phyloP scores from a whole-genome alignment of 2,888 invertebrate species.

The Psylliodes chrysocephalus region DNA sequence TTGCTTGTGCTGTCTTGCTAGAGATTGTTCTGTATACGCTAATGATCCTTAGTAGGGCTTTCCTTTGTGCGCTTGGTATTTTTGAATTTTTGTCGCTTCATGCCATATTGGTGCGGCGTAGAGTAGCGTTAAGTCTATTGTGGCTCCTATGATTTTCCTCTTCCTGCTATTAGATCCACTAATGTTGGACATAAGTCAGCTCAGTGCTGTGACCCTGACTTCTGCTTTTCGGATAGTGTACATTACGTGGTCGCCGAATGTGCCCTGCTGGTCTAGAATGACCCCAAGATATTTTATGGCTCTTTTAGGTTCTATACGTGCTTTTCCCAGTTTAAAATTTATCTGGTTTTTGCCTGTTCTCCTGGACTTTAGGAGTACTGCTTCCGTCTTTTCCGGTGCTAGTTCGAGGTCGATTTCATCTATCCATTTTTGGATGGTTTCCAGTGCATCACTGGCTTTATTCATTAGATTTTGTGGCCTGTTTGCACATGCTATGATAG shows the following conservation, averaged over 20 bases:
- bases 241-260: conserved; percentile 39
- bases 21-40: conserved; percentile 1
- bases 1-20: not conserved
- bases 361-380: not conserved
- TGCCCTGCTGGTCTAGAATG: conserved; percentile 29
- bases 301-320: not conserved
- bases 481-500: not conserved
- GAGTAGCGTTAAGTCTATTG: conserved; percentile 20
- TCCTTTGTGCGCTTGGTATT: not conserved
- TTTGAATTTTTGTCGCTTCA: not conserved
- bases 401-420: not conserved
- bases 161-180: conserved; percentile 19
- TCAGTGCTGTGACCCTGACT: too few species aligned
- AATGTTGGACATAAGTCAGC: too few species aligned
- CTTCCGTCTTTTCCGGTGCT: conserved; percentile 9
- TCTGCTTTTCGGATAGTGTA: conserved; percentile 36
- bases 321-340: not conserved
- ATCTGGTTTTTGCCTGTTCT: not conserved
- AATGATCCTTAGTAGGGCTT: not conserved
- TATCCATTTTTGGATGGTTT: conserved; percentile 6
- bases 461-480: not conserved
- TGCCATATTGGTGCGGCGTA: conserved; percentile 33
- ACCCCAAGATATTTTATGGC: conserved; percentile 29
- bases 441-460: not conserved
- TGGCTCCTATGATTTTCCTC: conserved; percentile 16